Percentiles rank a stretch among this genome's conserved stretches.
These are phyloP conservation scores for Euproctis similis DNA, from an alignment of 2,888 invertebrate genomes.

Conservation along the genomic window DNA sequence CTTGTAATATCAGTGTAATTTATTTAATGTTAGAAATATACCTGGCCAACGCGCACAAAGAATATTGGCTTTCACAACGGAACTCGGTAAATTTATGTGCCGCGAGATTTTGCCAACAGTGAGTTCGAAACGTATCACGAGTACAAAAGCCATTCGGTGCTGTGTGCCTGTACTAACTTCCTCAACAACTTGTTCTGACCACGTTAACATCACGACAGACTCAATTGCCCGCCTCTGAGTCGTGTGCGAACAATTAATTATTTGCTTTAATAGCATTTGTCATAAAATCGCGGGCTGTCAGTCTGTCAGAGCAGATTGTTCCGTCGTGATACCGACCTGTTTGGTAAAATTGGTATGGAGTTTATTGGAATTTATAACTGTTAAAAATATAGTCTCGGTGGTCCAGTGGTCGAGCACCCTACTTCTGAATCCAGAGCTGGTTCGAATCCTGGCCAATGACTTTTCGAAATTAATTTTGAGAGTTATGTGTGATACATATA, in stretches of 20 bases:
- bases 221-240: conserved; percentile 8
- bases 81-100: conserved; percentile 70
- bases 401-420: no score
- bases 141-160: conserved; percentile 40
- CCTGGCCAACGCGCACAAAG: conserved; percentile 66
- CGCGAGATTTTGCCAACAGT: conserved; percentile 60
- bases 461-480: no score
- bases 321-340: conserved; percentile 3
- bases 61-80: conserved; percentile 75
- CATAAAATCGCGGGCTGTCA: conserved; percentile 14
- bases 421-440: no score
- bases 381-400: no score
- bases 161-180: conserved; percentile 5
- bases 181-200: conserved; percentile 17
- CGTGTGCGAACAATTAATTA: conserved; percentile 16
- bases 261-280: conserved; percentile 16
- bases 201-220: conserved; percentile 18
- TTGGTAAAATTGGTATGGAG: conserved; percentile 5
- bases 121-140: conserved; percentile 45
- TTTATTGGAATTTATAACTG: conserved; percentile 12
- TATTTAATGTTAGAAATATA: conserved; percentile 74
- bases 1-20: conserved; percentile 72
- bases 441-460: no score
- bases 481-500: no score
- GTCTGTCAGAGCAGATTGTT: conserved; percentile 1